Evolutionary conservation across 2,113 vertebrate genomes (phyloP).

Genomic region (Etia nguti): DNA sequence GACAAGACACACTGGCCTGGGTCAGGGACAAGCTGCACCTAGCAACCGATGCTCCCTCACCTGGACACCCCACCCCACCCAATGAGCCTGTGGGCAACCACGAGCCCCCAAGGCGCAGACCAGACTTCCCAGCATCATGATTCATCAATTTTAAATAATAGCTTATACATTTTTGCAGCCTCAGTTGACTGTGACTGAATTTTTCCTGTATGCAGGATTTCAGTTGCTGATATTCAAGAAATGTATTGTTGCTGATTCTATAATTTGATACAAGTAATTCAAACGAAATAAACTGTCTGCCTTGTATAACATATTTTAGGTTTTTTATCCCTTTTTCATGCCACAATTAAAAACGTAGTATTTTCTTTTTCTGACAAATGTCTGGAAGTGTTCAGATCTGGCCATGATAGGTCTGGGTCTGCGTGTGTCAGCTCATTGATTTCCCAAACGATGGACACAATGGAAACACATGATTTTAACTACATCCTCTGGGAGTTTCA

Average conservation of each 20-base stretch:
- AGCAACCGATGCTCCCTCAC: not conserved
- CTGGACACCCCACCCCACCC: not conserved
- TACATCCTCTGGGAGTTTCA: not conserved
- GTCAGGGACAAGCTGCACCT: not conserved
- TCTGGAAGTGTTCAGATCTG: accelerated
- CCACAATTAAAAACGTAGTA: not conserved
- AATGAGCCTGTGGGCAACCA: not conserved
- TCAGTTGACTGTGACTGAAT: not conserved
- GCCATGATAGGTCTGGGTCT: not conserved
- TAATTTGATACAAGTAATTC: not conserved
- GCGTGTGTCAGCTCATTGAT: not conserved
- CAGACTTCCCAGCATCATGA: not conserved
- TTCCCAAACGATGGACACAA: not conserved
- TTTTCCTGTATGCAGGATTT: not conserved
- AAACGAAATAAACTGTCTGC: not conserved
- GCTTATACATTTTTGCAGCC: not conserved
- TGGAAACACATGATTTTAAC: not conserved
- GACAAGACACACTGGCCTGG: not conserved
- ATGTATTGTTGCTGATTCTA: not conserved
- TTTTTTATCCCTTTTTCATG: not conserved
- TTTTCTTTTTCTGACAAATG: not conserved
- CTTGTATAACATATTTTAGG: not conserved
- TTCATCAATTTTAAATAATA: not conserved
- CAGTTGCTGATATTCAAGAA: not conserved
- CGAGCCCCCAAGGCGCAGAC: accelerated